Base-by-base conservation (phyloP, 2,888 invertebrate species). In the Pecten maximus region DNA sequence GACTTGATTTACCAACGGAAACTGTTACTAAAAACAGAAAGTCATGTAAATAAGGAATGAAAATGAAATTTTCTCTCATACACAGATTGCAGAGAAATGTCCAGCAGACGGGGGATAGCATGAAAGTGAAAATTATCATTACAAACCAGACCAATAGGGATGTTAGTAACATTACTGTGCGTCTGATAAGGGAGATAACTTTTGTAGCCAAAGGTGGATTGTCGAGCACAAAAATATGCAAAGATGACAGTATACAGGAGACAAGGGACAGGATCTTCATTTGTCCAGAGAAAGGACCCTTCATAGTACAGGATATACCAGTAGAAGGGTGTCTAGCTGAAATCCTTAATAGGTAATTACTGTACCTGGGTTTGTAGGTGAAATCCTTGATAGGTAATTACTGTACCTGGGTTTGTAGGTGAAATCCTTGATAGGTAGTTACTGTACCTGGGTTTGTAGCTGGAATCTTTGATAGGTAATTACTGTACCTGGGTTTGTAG, bases 161-260 rank as follows among this genome's bases (percentile, higher is more conserved):
- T 28, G 74, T 74, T 23, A 74, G 74, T 35, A 74, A 35, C 74
- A 74, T 74, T 12, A 35, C 35, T 2, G 28, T 74, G 10, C 74
- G 74, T 2, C 74, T 74, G 74, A 23, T 74, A 74, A 74, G 74
- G 74, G 74, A 74, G 74, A 74, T 74, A 74, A 74, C 74, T 35
- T 74, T 74, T 74, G 74, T 74, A 74, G 74, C 74, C 35, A 74
- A 74, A 28, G 74, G 74, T 74, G 74, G 74, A 74, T 35, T 74
- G 35, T 74, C 74, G 0, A 35, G 74, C 6, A 35, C 74, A 35
- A 74, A 74, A 23, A 74, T 74, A 35, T 74, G 74, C 35, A 74
- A 74, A 74, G 74, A 74, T 12, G 35, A 74, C 74, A 74, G 74
- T 74, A 74, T 74, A 35, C 74, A 74, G 74, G 74, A 74, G 74